These are phyloP conservation scores for Petrocephalus microphthalmus DNA, from an alignment of 2,113 vertebrate genomes.

Conservation along the genomic window DNA sequence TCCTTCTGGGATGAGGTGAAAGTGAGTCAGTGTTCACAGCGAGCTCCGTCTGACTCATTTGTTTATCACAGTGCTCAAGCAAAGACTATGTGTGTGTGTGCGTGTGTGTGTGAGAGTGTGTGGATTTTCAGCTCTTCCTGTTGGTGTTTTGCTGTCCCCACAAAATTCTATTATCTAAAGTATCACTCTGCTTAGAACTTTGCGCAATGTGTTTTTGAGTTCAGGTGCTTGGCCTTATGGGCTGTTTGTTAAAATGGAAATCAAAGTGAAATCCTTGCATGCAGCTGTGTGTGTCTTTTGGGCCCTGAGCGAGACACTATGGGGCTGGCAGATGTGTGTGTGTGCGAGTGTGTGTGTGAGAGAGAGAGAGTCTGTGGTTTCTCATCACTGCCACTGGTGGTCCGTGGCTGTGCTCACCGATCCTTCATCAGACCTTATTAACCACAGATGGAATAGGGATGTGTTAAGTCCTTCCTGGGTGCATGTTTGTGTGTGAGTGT, in stretches of 20 bases:
- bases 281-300: not conserved
- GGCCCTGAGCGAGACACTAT: not conserved
- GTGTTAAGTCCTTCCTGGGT: not conserved
- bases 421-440: not conserved
- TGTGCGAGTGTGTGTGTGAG: no score
- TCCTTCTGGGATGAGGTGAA: conserved; percentile 22
- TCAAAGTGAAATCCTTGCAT: not conserved
- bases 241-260: not conserved
- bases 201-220: not conserved
- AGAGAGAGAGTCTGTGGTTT: not conserved
- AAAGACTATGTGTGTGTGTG: not conserved
- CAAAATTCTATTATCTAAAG: not conserved
- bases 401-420: not conserved
- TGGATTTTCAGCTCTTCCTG: conserved; percentile 24
- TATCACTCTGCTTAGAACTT: not conserved
- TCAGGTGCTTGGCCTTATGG: not conserved
- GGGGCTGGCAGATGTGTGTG: not conserved
- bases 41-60: conserved; percentile 40
- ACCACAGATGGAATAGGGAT: not conserved
- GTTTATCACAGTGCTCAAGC: conserved; percentile 38
- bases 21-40: conserved; percentile 43
- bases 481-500: not conserved
- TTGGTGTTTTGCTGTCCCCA: not conserved
- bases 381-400: not conserved
- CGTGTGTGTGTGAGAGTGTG: conserved; percentile 6